A percentile compares a stretch with the other conserved stretches of the same genome.
These are phyloP conservation scores for Actinernus sp. DNA, from an alignment of 92 coral and sea anemone genomes.

Conservation along the genomic window DNA sequence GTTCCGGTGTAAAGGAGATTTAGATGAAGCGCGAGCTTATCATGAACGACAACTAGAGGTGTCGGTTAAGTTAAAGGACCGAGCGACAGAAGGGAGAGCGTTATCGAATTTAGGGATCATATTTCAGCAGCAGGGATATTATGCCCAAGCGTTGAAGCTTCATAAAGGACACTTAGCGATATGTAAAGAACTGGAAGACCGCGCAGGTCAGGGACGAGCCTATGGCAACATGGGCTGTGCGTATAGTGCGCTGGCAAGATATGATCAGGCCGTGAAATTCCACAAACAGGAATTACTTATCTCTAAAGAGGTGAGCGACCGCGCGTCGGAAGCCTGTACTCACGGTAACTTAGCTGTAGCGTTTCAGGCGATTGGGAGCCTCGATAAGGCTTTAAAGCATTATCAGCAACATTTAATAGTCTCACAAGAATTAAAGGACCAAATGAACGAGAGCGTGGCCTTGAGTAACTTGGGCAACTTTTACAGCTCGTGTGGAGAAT, in stretches of 20 bases:
- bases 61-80: slow-evolving; percentile 87
- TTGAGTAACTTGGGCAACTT: slow-evolving; percentile 94
- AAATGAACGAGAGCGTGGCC: slow-evolving; percentile 87
- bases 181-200: slow-evolving; percentile 91
- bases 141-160: slow-evolving; percentile 85
- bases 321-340: slow-evolving; percentile 93
- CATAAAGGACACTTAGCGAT: slow-evolving; percentile 94
- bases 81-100: slow-evolving; percentile 95
- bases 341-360: slow-evolving; percentile 99
- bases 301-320: slow-evolving; percentile 95
- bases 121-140: slow-evolving; percentile 87
- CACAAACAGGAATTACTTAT: slow-evolving; percentile 95
- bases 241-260: slow-evolving; percentile 90
- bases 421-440: slow-evolving; percentile 84
- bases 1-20: slow-evolving; percentile 81
- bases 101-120: slow-evolving; percentile 95
- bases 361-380: slow-evolving; percentile 92
- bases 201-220: slow-evolving; percentile 99
- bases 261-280: slow-evolving; percentile 96
- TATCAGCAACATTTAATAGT: slow-evolving; percentile 92
- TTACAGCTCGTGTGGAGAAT: slow-evolving; percentile 95
- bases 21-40: slow-evolving; percentile 73
- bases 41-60: slow-evolving; percentile 93
- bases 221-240: slow-evolving; percentile 99
- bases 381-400: slow-evolving; percentile 92